Base-by-base conservation (phyloP, 2,888 invertebrate genomes). In the Venusia cambrica region DNA sequence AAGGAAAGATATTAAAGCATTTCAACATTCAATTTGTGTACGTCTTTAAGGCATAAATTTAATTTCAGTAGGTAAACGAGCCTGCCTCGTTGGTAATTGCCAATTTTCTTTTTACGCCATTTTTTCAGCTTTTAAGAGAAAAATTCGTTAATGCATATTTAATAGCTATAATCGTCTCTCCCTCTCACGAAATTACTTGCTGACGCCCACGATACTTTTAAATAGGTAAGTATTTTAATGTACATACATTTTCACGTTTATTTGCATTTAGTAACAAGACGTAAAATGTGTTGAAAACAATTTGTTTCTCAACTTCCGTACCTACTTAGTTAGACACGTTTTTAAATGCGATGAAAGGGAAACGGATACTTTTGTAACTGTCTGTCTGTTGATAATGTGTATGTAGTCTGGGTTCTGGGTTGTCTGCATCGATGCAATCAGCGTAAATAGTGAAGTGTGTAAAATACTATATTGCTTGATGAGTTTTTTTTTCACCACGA, bases 101-200 rank as follows among this genome's bases (percentile, higher is more conserved):
- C 85, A 84, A 87, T 87, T 87, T 87, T 84, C 83, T 74, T 72
- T 75, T 87, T 81, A 80, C 81, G 78, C 78, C 81, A 70, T 45
- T 80, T 84, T 76, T 83, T 76, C 73, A 75, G 81, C 81, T 83
- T 84, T 80, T 84, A 79, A 85, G 62, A 81, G 83, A 75, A 85
- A 84, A 87, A 84, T 84, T 83, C 85, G 85, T 85, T 87, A 87
- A 80, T 87, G 84, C 81, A 87, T 85, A 87, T 84, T 87, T 87
- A 84, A 87, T 84, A 75, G 83, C 60, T 44, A 55, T 85, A 85
- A 85, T 84, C 83, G 80, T 65, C 76, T 69, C 76, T 66, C 76
- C 74, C 65, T 66, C 70, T 63, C 52, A 54, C 58, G 46, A 59
- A 60, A 63, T 68, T 63, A 64, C 48, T 48, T 42, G 59, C 52